phyloP scores from a whole-genome alignment of 2,888 invertebrate genomes.

The Octonoba sinensis region DNA sequence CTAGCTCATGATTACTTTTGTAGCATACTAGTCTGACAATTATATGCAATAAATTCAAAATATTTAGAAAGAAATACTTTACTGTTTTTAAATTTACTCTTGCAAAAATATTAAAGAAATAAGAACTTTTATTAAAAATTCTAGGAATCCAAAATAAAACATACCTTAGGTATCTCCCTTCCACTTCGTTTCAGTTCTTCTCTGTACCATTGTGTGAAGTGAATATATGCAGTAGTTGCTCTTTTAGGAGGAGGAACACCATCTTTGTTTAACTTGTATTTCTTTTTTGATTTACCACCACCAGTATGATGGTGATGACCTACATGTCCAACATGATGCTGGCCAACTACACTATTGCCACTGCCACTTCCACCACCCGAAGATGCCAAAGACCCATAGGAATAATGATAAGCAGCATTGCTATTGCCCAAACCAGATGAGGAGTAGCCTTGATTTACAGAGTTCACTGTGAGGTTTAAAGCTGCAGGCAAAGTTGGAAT shows the following conservation, averaged over 20 bases:
- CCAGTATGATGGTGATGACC: constrained; percentile 49
- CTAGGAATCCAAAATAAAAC: not conserved
- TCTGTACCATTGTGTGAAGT: constrained; percentile 70
- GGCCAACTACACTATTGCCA: constrained; percentile 48
- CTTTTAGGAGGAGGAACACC: constrained; percentile 69
- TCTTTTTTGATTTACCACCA: constrained; percentile 65
- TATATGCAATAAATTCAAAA: too few relatives aligned
- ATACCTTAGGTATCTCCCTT: constrained; percentile 68
- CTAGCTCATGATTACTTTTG: too few relatives aligned
- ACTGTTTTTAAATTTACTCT: too few relatives aligned
- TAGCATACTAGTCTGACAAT: too few relatives aligned
- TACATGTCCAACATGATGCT: constrained; percentile 54
- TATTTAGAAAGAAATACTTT: too few relatives aligned
- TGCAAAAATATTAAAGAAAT: too few relatives aligned
- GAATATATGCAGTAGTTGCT: constrained; percentile 71
- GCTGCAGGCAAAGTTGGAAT: constrained; percentile 66
- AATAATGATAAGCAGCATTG: constrained; percentile 59
- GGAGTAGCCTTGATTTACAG: constrained; percentile 57
- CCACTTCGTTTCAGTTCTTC: constrained; percentile 70
- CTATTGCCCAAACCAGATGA: constrained; percentile 50
- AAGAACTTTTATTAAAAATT: not conserved
- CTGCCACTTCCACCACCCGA: constrained; percentile 40
- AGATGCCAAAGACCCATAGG: constrained; percentile 53
- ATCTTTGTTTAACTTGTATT: constrained; percentile 67
- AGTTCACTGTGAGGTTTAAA: constrained; percentile 66